A percentile compares a stretch with the other conserved stretches of the same genome.
These are phyloP conservation scores for Pseudorhiza aurosa DNA, from an alignment of 30 jellyfish, hydroid and myxozoan species.

Conservation along the genomic window DNA sequence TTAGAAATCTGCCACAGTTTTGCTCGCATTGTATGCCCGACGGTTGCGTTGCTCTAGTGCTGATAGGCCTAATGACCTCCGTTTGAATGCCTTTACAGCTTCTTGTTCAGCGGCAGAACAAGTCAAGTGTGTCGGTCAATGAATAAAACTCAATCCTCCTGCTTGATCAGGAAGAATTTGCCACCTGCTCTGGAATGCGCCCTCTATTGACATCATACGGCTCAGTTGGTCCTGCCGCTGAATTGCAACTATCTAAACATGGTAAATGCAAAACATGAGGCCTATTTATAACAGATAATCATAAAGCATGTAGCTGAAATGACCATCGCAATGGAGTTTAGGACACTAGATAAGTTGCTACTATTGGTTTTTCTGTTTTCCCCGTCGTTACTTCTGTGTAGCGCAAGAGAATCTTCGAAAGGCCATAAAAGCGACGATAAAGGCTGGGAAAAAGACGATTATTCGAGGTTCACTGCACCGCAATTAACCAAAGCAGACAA, in stretches of 20 bases:
- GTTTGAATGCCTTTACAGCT: conserved; percentile 14
- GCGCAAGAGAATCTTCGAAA: not conserved
- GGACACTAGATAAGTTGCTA: conserved; percentile 9
- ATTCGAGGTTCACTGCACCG: conserved; percentile 84
- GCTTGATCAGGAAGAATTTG: conserved; percentile 31
- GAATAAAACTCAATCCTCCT: conserved; percentile 41
- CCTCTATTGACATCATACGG: conserved; percentile 67
- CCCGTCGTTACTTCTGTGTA: not conserved
- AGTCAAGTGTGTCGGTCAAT: conserved; percentile 64
- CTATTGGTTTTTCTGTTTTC: not conserved
- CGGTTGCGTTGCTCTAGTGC: too few species aligned
- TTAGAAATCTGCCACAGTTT: too few species aligned
- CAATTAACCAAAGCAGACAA: conserved; percentile 82
- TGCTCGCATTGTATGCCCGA: too few species aligned
- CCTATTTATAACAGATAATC: conserved; percentile 5
- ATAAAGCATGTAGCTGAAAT: conserved; percentile 23
- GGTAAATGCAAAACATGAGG: conserved; percentile 16
- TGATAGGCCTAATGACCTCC: too few species aligned
- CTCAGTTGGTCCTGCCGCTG: conserved; percentile 32
- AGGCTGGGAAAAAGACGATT: conserved; percentile 14
- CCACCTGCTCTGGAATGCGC: conserved; percentile 66
- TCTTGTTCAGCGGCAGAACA: conserved; percentile 42
- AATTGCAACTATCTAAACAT: conserved; percentile 30
- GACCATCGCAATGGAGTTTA: conserved; percentile 7
- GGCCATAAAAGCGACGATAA: not conserved